These are phyloP conservation scores for Euschistus heros DNA, from an alignment of 1,140 invertebrate species.

Conservation along the genomic window DNA sequence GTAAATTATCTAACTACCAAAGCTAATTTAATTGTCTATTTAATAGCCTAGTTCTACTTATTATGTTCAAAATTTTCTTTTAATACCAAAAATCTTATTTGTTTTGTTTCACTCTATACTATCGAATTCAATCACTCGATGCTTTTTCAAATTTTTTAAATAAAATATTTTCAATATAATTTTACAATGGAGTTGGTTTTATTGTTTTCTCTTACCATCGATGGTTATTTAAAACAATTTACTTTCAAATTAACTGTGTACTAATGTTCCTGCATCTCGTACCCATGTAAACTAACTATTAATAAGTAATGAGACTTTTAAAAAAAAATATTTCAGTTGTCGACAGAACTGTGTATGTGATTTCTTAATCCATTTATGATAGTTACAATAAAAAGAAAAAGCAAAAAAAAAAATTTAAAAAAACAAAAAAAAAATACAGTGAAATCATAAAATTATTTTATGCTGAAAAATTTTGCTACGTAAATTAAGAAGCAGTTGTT, in stretches of 20 bases:
- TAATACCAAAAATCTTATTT: not conserved
- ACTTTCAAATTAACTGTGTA: conserved; percentile 3
- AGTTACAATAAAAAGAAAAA: not conserved
- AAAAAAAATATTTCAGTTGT: not conserved
- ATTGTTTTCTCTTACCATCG: not conserved
- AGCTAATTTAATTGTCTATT: conserved; percentile 9
- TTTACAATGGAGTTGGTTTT: conserved; percentile 18
- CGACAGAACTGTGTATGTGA: not conserved
- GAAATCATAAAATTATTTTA: not conserved
- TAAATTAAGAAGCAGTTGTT: not conserved
- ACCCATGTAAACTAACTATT: too few relatives aligned
- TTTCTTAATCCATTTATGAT: not conserved
- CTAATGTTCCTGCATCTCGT: conserved; percentile 3
- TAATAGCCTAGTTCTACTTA: not conserved
- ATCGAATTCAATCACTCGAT: not conserved
- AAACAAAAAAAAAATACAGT: not conserved
- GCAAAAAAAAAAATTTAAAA: not conserved
- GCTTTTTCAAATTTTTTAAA: conserved; percentile 4
- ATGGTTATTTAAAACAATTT: not conserved
- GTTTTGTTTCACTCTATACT: not conserved
- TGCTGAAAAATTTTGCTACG: conserved; percentile 1
- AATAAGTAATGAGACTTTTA: too few relatives aligned
- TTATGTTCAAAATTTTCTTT: not conserved
- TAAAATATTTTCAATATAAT: not conserved
- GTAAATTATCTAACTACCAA: conserved; percentile 11